These are phyloP conservation scores for Drosophila paranaensis DNA, from an alignment of 2,888 invertebrate species.

Conservation along the genomic window DNA sequence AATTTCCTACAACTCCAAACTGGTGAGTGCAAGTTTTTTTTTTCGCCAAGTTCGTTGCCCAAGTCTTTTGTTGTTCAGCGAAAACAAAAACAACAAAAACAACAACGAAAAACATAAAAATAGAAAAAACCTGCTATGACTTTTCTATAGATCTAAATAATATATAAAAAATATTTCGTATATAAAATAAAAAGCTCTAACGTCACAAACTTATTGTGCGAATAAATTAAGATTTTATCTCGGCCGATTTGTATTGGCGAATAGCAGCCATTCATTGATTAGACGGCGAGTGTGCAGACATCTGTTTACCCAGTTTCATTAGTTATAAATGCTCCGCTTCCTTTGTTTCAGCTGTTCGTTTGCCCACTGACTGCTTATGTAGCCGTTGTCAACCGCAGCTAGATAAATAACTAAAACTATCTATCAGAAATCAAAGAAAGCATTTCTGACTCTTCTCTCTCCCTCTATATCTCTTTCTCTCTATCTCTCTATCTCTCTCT, in stretches of 20 bases:
- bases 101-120: conserved; percentile 11
- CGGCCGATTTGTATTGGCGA: conserved; percentile 52
- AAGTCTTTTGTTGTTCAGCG: conserved; percentile 69
- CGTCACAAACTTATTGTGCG: conserved; percentile 41
- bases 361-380: conserved; percentile 36
- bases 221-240: conserved; percentile 71
- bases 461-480: not conserved
- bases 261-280: conserved; percentile 22
- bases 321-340: conserved; percentile 35
- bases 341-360: conserved; percentile 37
- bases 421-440: too few relatives aligned
- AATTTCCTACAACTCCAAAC: conserved; percentile 68
- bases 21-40: conserved; percentile 73
- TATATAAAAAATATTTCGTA: conserved; percentile 26
- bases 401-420: conserved; percentile 4
- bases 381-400: conserved; percentile 27
- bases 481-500: not conserved
- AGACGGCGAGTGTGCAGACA: conserved; percentile 11
- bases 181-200: conserved; percentile 36
- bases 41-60: conserved; percentile 62
- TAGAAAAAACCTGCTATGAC: conserved; percentile 27
- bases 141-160: conserved; percentile 40
- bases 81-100: not conserved
- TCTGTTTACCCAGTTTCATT: conserved; percentile 42
- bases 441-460: not conserved